These are phyloP conservation scores for Ridgeia piscesae DNA, from an alignment of 1,140 invertebrate species.

Conservation along the genomic window DNA sequence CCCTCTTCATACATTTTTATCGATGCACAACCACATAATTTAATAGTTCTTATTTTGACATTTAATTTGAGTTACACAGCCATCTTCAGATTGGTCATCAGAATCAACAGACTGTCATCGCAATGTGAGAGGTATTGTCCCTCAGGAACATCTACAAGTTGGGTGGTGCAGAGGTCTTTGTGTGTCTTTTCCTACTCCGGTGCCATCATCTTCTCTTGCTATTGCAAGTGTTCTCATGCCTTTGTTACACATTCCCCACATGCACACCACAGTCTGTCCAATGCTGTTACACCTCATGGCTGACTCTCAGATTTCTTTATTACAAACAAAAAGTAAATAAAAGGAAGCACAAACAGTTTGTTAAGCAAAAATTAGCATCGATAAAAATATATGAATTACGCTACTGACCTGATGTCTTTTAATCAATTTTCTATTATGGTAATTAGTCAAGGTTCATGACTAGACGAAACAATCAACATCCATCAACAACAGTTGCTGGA, in stretches of 20 bases:
- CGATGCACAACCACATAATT: not conserved
- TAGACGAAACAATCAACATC: not conserved
- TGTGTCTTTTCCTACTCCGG: not conserved
- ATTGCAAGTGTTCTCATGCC: not conserved
- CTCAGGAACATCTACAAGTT: not conserved
- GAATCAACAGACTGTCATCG: not conserved
- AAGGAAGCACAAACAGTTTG: not conserved
- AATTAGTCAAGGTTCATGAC: not conserved
- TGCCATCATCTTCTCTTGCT: not conserved
- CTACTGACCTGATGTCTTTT: not conserved
- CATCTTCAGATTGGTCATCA: not conserved
- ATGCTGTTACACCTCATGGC: not conserved
- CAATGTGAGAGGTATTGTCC: not conserved
- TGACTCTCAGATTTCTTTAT: not conserved
- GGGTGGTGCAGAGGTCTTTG: not conserved
- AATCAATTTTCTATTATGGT: not conserved
- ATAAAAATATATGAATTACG: not conserved
- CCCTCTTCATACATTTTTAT: not conserved
- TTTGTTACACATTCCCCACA: not conserved
- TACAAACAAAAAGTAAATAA: not conserved
- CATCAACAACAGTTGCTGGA: not conserved
- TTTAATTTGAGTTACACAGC: not conserved
- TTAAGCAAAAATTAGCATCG: not conserved
- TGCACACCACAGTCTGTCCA: not conserved
- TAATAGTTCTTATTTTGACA: not conserved